phyloP scores from a whole-genome alignment of 2,888 invertebrate species.

The Andrena bucephala region DNA sequence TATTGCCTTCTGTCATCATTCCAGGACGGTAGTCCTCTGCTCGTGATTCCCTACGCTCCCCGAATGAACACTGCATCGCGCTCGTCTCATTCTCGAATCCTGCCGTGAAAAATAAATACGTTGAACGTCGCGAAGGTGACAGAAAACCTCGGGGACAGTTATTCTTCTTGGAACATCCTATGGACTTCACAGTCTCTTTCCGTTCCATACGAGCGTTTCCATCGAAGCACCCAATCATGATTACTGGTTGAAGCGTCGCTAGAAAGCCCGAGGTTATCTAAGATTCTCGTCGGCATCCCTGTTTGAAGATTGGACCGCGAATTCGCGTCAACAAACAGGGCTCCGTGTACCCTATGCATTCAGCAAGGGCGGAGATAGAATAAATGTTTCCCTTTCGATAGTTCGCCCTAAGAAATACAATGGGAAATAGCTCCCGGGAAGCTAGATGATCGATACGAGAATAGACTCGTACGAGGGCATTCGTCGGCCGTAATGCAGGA shows the following conservation, averaged over 20 bases:
- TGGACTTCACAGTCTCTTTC: too few relatives aligned
- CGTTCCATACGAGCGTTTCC: background rate
- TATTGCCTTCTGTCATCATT: constrained; percentile 61
- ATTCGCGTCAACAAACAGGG: too few relatives aligned
- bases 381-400: too few relatives aligned
- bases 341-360: too few relatives aligned
- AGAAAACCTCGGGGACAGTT: background rate
- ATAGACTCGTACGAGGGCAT: background rate
- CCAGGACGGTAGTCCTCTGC: constrained; percentile 20
- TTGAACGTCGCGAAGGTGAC: background rate
- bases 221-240: background rate
- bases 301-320: too few relatives aligned
- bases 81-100: background rate
- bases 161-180: background rate
- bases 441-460: background rate
- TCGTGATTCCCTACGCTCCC: background rate
- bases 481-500: background rate
- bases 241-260: background rate
- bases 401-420: background rate
- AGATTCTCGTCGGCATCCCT: too few relatives aligned
- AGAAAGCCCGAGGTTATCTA: too few relatives aligned
- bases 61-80: background rate
- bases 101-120: background rate
- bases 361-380: too few relatives aligned
- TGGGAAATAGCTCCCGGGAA: background rate